These are phyloP conservation scores for Gymnocypris eckloni DNA, from an alignment of 2,797 vertebrate species.

Conservation along the genomic window DNA sequence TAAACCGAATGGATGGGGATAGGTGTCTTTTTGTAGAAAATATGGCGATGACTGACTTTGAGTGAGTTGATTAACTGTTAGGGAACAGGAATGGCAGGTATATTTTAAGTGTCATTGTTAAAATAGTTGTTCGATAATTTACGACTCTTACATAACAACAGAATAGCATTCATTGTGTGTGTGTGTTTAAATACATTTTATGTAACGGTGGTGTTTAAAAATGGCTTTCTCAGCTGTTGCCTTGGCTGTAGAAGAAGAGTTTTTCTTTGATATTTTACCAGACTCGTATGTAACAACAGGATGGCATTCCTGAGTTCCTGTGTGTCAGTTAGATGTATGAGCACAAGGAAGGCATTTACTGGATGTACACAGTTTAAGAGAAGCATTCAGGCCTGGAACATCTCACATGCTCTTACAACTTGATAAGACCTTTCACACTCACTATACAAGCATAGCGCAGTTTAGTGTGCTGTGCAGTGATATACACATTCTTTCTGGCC, in stretches of 20 bases:
- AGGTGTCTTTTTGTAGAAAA: neutral
- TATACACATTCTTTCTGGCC: neutral
- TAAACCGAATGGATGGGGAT: neutral
- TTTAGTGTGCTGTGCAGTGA: neutral
- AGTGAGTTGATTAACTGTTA: neutral
- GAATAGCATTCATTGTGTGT: neutral
- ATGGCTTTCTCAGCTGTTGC: neutral
- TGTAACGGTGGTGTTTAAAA: neutral
- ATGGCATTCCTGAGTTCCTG: neutral
- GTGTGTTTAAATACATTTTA: neutral
- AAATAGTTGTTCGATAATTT: neutral
- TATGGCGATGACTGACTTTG: too few species aligned
- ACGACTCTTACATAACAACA: neutral
- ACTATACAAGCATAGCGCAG: neutral
- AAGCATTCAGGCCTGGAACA: neutral
- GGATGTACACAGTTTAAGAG: neutral
- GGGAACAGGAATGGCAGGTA: neutral
- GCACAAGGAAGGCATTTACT: neutral
- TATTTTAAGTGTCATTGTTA: neutral
- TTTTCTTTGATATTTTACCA: neutral
- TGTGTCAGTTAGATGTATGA: neutral
- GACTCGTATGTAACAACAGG: neutral
- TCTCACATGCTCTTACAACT: neutral
- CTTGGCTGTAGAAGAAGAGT: neutral
- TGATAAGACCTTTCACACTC: neutral